A percentile compares a stretch with the other conserved stretches of the same genome.
phyloP scores from a whole-genome alignment of 2,797 vertebrate genomes.

The Eulemur mongoz region DNA sequence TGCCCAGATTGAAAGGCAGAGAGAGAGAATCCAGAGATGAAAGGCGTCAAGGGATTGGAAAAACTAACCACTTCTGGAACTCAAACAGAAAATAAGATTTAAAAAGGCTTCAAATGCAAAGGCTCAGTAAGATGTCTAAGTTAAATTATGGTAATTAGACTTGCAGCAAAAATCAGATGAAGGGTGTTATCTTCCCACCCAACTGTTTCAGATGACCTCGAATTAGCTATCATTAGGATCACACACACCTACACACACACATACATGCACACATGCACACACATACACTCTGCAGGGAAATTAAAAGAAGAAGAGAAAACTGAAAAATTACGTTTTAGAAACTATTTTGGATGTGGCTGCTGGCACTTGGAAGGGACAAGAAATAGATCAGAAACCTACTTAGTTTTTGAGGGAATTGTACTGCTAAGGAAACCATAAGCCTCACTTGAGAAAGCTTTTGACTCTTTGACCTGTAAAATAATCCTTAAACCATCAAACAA shows the following conservation, averaged over 20 bases:
- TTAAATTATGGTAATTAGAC: neutral
- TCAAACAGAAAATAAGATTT: neutral
- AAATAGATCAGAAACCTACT: neutral
- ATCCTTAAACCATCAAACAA: neutral
- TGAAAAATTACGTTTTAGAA: neutral
- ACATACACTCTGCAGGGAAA: neutral
- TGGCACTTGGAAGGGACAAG: neutral
- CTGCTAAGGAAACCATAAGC: neutral
- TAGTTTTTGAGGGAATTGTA: neutral
- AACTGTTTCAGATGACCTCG: neutral
- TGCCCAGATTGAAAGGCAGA: neutral
- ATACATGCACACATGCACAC: neutral
- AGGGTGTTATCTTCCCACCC: neutral
- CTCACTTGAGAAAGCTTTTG: neutral
- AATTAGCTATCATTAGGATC: neutral
- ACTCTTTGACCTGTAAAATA: neutral
- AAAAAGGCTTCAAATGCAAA: conserved; percentile 3
- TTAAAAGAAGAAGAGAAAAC: neutral
- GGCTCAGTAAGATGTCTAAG: neutral
- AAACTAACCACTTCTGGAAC: neutral
- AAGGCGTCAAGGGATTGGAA: neutral
- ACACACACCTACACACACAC: neutral
- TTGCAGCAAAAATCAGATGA: neutral
- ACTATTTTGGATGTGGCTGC: neutral
- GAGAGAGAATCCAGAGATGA: neutral